Evolutionary conservation across 1,140 invertebrate genomes (phyloP).

Genomic region (Radopholus similis): DNA sequence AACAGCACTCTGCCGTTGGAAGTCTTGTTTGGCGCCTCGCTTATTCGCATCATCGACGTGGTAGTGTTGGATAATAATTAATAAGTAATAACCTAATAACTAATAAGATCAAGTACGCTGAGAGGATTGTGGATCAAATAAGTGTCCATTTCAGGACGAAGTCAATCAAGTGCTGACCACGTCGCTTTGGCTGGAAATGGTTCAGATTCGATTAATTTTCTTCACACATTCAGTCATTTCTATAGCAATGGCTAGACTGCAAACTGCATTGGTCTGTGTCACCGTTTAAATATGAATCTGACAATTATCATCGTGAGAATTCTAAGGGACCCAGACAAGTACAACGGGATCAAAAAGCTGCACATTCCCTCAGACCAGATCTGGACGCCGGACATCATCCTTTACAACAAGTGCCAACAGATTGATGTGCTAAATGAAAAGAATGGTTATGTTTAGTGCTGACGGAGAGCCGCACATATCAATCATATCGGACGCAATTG

Average conservation of each 20-base stretch:
- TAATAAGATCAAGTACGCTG: neutral
- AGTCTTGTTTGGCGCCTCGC: constrained; percentile 75
- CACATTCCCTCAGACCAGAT: constrained; percentile 73
- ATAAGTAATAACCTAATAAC: neutral
- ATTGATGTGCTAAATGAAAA: neutral
- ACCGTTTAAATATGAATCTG: neutral
- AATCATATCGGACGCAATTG: constrained; percentile 64
- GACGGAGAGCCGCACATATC: constrained; percentile 66
- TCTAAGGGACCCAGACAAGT: constrained; percentile 77
- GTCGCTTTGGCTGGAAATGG: constrained; percentile 90
- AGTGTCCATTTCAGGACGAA: constrained; percentile 71
- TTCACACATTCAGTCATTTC: neutral
- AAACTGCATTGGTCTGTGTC: constrained; percentile 77
- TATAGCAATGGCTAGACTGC: constrained; percentile 85
- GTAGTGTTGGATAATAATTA: constrained; percentile 54
- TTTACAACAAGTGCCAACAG: constrained; percentile 52
- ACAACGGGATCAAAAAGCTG: constrained; percentile 76
- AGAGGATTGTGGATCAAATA: too few species aligned
- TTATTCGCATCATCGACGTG: constrained; percentile 64
- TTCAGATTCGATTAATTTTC: constrained; percentile 57
- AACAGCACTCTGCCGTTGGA: constrained; percentile 88
- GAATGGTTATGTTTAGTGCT: constrained; percentile 58
- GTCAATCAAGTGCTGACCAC: constrained; percentile 93
- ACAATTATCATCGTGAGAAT: neutral
- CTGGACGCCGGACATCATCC: constrained; percentile 72